phyloP scores from a whole-genome alignment of 2,888 invertebrate genomes.

The Dorcus parallelipipedus region DNA sequence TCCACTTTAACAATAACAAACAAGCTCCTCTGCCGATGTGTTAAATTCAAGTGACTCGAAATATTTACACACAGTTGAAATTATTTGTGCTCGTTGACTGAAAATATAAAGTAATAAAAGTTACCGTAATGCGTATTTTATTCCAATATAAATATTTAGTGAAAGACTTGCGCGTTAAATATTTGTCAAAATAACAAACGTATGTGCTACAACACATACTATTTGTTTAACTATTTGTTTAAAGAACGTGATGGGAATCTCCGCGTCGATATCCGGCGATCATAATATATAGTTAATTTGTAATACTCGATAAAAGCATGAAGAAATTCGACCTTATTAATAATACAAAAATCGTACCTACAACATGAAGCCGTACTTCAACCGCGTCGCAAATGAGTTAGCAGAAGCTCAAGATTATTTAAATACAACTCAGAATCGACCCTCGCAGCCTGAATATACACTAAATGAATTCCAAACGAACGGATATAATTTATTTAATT shows the following conservation, averaged over 20 bases:
- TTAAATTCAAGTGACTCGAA: background rate
- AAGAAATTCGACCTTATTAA: conserved; percentile 13
- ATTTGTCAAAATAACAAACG: conserved; percentile 6
- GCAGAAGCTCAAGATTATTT: conserved; percentile 14
- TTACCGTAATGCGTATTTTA: conserved; percentile 1
- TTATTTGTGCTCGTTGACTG: background rate
- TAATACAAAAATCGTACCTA: conserved; percentile 24
- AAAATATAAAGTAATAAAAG: background rate
- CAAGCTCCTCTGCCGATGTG: background rate
- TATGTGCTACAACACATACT: background rate
- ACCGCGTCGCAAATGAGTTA: conserved; percentile 27
- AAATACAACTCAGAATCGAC: background rate
- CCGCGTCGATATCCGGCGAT: background rate
- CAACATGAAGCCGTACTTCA: conserved; percentile 39
- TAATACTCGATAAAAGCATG: background rate
- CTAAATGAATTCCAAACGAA: conserved; percentile 3
- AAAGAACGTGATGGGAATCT: conserved; percentile 2
- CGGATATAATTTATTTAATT: conserved; percentile 2
- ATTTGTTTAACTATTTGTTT: background rate
- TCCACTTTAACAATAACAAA: background rate
- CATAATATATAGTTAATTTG: background rate
- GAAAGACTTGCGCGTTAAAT: conserved; percentile 6
- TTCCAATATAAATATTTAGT: conserved; percentile 6
- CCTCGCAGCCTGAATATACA: background rate
- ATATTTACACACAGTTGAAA: conserved; percentile 1